A percentile compares a stretch with the other conserved stretches of the same genome.
Evolutionary conservation across 2,888 invertebrate genomes (phyloP).

Genomic region (Aspidiotus destructor): DNA sequence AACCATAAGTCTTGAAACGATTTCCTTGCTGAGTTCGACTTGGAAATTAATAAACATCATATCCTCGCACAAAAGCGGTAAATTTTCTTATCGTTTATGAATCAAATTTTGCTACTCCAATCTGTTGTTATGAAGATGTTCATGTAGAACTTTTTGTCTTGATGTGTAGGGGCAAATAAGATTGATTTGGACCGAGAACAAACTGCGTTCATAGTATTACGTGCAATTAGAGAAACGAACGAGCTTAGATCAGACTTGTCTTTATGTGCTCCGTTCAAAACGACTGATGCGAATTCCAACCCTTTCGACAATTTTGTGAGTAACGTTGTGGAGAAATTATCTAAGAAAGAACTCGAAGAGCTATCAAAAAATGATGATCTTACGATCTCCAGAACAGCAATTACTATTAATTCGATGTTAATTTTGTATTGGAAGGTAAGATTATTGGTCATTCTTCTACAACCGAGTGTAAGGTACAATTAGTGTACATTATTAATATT

Average conservation of each 20-base stretch:
- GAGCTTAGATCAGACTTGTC: conserved; percentile 30
- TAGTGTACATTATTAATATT: background rate
- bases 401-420: conserved; percentile 21
- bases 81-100: too few species aligned
- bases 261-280: conserved; percentile 18
- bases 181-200: conserved; percentile 16
- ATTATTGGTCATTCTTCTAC: background rate
- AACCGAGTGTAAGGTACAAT: background rate
- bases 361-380: conserved; percentile 2
- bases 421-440: conserved; percentile 29
- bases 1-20: conserved; percentile 50
- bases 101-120: too few species aligned
- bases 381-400: background rate
- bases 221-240: conserved; percentile 18
- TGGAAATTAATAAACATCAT: conserved; percentile 48
- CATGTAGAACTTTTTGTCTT: too few species aligned
- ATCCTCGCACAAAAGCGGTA: conserved; percentile 14
- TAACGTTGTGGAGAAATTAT: conserved; percentile 13
- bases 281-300: conserved; percentile 3
- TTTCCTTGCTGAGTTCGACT: conserved; percentile 51
- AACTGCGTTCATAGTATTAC: conserved; percentile 20
- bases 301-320: conserved; percentile 20
- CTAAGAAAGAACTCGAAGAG: background rate
- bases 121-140: too few species aligned
- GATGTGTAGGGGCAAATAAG: background rate